Conservation (phyloP, 1,140 invertebrate species). For the Brachionus angularis region DNA sequence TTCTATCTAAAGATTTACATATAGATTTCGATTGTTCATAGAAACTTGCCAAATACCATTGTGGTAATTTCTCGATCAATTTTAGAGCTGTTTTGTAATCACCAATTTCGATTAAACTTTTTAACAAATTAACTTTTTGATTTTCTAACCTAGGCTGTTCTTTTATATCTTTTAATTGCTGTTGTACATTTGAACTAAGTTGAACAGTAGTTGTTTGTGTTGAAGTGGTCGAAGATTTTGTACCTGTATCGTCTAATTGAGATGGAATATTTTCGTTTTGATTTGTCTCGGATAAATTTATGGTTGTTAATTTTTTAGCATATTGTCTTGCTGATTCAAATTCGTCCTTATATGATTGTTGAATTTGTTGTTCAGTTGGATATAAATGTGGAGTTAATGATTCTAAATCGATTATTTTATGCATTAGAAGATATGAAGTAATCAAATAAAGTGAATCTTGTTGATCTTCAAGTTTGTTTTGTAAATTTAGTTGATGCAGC, state of each 20-base stretch:
- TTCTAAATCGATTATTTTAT: slow-evolving; percentile 76
- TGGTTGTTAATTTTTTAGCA: slow-evolving; percentile 60
- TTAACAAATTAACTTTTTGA: slow-evolving; percentile 86
- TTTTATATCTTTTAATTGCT: slow-evolving; percentile 28
- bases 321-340: slow-evolving; percentile 79
- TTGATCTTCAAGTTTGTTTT: slow-evolving; percentile 45
- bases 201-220: background rate
- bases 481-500: slow-evolving; percentile 61
- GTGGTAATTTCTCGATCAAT: slow-evolving; percentile 75
- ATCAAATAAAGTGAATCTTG: slow-evolving; percentile 74
- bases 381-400: slow-evolving; percentile 86
- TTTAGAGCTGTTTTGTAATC: slow-evolving; percentile 79
- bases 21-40: slow-evolving; percentile 73
- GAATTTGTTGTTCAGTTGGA: slow-evolving; percentile 76
- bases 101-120: slow-evolving; percentile 78
- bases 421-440: slow-evolving; percentile 80
- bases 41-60: slow-evolving; percentile 69
- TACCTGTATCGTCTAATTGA: slow-evolving; percentile 8
- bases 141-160: slow-evolving; percentile 60
- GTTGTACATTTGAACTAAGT: background rate
- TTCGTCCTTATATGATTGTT: slow-evolving; percentile 74
- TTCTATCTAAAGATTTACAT: slow-evolving; percentile 74
- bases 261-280: background rate
- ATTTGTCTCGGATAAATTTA: slow-evolving; percentile 21
- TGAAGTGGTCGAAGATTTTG: background rate